A percentile compares a stretch with the other conserved stretches of the same genome.
Evolutionary conservation across 2,113 vertebrate genomes (phyloP).

Genomic region (Cromileptes altivelis): DNA sequence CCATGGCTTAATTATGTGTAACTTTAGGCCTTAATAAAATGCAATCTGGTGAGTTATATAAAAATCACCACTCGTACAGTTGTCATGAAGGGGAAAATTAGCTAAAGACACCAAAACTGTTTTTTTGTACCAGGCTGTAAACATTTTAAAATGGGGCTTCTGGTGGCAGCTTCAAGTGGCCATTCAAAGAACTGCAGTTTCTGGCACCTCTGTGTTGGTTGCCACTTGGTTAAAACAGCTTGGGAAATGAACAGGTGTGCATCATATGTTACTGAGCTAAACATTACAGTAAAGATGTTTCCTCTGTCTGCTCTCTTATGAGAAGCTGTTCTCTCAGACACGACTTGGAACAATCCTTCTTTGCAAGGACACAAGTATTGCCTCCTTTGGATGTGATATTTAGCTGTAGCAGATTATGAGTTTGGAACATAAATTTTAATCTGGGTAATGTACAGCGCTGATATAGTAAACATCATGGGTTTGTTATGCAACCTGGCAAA

Average conservation of each 20-base stretch:
- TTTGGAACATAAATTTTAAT: conserved; percentile 11
- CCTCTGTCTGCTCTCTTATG: conserved; percentile 28
- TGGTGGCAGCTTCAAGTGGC: too few relatives aligned
- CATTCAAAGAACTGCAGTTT: too few relatives aligned
- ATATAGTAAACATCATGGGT: conserved; percentile 14
- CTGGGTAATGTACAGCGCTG: neutral
- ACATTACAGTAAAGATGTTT: conserved; percentile 20
- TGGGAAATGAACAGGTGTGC: conserved; percentile 12
- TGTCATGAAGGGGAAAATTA: too few relatives aligned
- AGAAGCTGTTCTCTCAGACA: conserved; percentile 21
- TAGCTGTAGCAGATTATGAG: conserved; percentile 1
- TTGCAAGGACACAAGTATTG: conserved; percentile 7
- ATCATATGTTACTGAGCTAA: conserved; percentile 28
- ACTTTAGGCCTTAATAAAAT: too few relatives aligned
- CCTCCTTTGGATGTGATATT: conserved; percentile 23
- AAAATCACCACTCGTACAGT: too few relatives aligned
- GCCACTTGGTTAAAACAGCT: neutral
- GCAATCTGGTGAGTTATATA: too few relatives aligned
- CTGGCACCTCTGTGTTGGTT: too few relatives aligned
- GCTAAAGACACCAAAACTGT: too few relatives aligned
- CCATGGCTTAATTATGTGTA: too few relatives aligned
- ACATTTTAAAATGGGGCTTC: too few relatives aligned
- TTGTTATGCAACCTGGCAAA: conserved; percentile 1
- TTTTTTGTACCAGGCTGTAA: too few relatives aligned
- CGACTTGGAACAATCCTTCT: neutral